Evolutionary conservation across 2,113 vertebrate species (phyloP), one percentile per base, ranked within the genome.

Genomic region (Hippotragus niger): DNA sequence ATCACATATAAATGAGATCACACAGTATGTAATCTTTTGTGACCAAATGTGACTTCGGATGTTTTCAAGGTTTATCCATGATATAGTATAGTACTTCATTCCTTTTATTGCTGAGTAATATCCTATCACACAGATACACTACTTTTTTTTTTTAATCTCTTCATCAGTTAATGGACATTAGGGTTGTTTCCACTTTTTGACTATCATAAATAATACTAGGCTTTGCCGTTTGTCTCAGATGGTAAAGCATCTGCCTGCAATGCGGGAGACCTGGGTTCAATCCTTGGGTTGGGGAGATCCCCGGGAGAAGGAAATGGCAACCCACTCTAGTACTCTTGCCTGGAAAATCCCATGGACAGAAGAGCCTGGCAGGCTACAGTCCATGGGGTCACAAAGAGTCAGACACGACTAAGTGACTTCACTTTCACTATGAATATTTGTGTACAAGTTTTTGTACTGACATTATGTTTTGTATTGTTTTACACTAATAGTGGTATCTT

Each of bases 181-280:
- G 16, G 23, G 11, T 67, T 89, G 25, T 71, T 94, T 67, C 47
- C 16, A 89, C 25, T 57, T 89, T 82, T 57, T 57, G 23, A 16
- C 62, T 57, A 89, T 71, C 57, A 17, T 47, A 57, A 71, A 89
- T n/a, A 71, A 47, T 21, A 40, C 23, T 50, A 23, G n/a, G 67
- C n/a, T 71, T 71, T 71, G 10, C 1, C 0, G 2, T 71, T 71
- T 71, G n/a, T 36, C 67, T 71, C n/a, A 71, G 19, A 71, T 40
- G 10, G 67, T 40, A 71, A 71, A 71, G 67, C 67, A 71, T 23
- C 19, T 40, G 67, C 67, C 67, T 71, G 67, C n/a, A 71, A 23
- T 6, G n/a, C 1, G 0, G 2, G n/a, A 71, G n/a, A 23, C 67
- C 19, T 0, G 1, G 67, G 67, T 71, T 40, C 19, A 71, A 6